phyloP scores from a whole-genome alignment of 2,797 vertebrate species.

The Geotrypetes seraphini region DNA sequence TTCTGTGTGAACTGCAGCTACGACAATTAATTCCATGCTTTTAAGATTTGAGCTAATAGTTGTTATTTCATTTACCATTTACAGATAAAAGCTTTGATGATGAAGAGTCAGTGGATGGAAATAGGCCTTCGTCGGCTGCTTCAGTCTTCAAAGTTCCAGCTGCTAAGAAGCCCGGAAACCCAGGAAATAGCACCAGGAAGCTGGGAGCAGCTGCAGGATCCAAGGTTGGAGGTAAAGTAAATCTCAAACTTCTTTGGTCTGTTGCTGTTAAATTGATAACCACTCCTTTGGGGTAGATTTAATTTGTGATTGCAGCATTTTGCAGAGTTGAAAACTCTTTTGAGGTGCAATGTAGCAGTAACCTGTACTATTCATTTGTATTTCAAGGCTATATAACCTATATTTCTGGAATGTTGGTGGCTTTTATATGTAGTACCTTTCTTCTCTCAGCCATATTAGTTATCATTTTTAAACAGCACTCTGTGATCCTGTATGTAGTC shows the following conservation, averaged over 20 bases:
- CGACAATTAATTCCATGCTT: not conserved
- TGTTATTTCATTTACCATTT: slow-evolving; percentile 20
- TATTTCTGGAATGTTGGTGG: too few relatives aligned
- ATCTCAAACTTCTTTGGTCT: slow-evolving; percentile 17
- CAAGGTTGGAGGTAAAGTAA: slow-evolving; percentile 77
- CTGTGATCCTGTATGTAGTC: too few relatives aligned
- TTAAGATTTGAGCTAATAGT: slow-evolving; percentile 11
- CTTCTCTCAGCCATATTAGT: too few relatives aligned
- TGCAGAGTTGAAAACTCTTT: slow-evolving; percentile 7
- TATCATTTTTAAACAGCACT: too few relatives aligned
- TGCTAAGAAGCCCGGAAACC: slow-evolving; percentile 81
- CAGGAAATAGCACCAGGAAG: slow-evolving; percentile 71
- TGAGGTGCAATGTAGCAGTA: not conserved
- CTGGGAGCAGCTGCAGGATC: slow-evolving; percentile 72
- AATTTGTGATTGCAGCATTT: slow-evolving; percentile 51
- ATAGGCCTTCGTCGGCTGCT: slow-evolving; percentile 76
- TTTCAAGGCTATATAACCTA: too few relatives aligned
- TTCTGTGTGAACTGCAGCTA: slow-evolving; percentile 5
- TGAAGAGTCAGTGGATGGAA: slow-evolving; percentile 94
- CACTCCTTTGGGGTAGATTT: slow-evolving; percentile 39
- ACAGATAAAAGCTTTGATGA: slow-evolving; percentile 95
- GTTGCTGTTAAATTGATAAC: slow-evolving; percentile 11
- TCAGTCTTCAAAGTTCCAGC: slow-evolving; percentile 87
- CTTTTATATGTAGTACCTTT: too few relatives aligned
- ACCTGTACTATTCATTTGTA: too few relatives aligned